These are phyloP conservation scores for Lepidothrix coronata DNA, from an alignment of 2,113 vertebrate species.

Conservation along the genomic window DNA sequence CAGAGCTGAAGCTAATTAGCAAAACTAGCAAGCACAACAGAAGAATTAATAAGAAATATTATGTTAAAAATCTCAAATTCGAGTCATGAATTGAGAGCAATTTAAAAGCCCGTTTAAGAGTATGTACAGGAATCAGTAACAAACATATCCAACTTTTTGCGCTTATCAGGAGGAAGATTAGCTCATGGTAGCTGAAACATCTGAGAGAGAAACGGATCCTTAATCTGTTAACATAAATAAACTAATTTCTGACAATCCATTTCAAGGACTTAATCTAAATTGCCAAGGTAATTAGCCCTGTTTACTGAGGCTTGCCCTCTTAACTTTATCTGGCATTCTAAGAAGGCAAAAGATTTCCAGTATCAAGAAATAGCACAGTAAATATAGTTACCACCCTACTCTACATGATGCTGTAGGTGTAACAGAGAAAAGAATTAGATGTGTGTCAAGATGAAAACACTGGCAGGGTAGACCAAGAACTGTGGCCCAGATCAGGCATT, in stretches of 20 bases:
- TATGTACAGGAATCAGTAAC: not conserved
- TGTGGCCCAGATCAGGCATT: not conserved
- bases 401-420: not conserved
- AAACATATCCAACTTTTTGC: not conserved
- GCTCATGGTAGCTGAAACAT: not conserved
- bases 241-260: conserved; percentile 36
- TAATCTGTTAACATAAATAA: not conserved
- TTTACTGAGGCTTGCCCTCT: not conserved
- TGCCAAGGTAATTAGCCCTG: conserved; percentile 15
- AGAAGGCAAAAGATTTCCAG: not conserved
- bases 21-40: not conserved
- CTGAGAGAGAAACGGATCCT: not conserved
- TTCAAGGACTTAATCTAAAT: conserved; percentile 24
- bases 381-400: not conserved
- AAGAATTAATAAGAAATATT: conserved; percentile 9
- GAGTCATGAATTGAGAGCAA: not conserved
- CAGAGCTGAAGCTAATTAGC: conserved; percentile 20
- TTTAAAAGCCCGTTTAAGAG: not conserved
- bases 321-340: not conserved
- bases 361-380: not conserved
- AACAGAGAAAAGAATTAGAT: not conserved
- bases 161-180: not conserved
- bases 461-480: not conserved
- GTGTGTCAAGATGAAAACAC: not conserved
- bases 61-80: conserved; percentile 1